Evolutionary conservation across 2,888 invertebrate species (phyloP).

Genomic region (Sympetrum striolatum): DNA sequence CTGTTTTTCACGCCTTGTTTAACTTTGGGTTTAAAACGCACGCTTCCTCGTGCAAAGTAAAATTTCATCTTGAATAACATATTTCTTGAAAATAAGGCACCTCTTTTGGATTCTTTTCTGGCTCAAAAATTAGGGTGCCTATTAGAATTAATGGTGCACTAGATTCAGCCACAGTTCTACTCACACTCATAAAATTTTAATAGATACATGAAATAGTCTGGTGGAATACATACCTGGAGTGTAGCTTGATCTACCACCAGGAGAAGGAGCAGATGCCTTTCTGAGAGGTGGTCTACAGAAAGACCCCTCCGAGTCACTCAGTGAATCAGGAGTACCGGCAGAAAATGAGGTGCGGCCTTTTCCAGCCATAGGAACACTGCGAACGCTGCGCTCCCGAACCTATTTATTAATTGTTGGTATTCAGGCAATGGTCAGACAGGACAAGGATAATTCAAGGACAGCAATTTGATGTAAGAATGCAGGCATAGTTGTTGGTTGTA

Average conservation of each 20-base stretch:
- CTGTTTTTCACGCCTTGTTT: too few relatives aligned
- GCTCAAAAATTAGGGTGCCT: too few relatives aligned
- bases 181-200: too few relatives aligned
- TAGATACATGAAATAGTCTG: neutral
- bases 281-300: conserved; percentile 66
- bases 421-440: neutral
- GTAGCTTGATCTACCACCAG: conserved; percentile 64
- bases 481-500: neutral
- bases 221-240: conserved; percentile 67
- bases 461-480: neutral
- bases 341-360: conserved; percentile 79
- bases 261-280: conserved; percentile 52
- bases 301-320: conserved; percentile 85
- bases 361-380: conserved; percentile 87
- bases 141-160: too few relatives aligned
- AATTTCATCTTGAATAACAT: too few relatives aligned
- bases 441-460: neutral
- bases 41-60: too few relatives aligned
- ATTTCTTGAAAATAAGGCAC: too few relatives aligned
- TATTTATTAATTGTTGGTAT: conserved; percentile 57
- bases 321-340: conserved; percentile 87
- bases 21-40: too few relatives aligned
- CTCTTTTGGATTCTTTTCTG: too few relatives aligned
- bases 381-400: conserved; percentile 91
- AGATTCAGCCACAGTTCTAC: too few relatives aligned